These are phyloP conservation scores for Oxyruncus cristatus DNA, from an alignment of 2,113 vertebrate species.

Conservation along the genomic window DNA sequence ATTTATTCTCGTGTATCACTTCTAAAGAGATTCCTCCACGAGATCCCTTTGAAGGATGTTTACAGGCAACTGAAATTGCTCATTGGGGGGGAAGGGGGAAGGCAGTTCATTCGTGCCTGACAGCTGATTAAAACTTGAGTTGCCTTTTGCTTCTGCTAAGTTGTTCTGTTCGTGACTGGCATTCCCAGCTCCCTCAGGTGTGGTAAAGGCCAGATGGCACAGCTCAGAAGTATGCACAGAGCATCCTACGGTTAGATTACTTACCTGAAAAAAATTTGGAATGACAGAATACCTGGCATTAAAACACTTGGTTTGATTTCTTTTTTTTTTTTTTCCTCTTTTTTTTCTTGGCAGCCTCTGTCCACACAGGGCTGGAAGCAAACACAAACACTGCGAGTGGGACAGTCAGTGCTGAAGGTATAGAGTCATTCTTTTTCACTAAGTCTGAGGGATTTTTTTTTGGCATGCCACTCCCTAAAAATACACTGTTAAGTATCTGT, in stretches of 20 bases:
- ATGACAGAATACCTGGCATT: background rate
- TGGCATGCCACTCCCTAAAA: background rate
- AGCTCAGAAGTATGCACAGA: background rate
- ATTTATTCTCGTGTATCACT: background rate
- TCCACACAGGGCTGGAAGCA: background rate
- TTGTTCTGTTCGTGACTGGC: background rate
- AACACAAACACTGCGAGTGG: background rate
- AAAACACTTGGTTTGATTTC: background rate
- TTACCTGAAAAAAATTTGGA: background rate
- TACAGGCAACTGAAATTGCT: background rate
- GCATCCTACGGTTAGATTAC: background rate
- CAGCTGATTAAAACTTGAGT: background rate
- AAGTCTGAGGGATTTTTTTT: background rate
- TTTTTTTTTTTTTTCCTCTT: background rate
- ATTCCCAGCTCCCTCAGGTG: constrained; percentile 26
- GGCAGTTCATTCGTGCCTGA: background rate
- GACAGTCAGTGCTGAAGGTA: constrained; percentile 59
- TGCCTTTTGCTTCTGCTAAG: constrained; percentile 13
- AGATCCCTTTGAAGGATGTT: constrained; percentile 22
- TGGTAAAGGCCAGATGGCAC: constrained; percentile 44
- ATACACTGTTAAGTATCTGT: background rate
- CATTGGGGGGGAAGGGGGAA: background rate
- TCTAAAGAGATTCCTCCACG: background rate
- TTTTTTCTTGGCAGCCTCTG: constrained; percentile 25
- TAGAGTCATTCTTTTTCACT: background rate